phyloP scores from a whole-genome alignment of 1,140 invertebrate species.

The Venturia canescens region DNA sequence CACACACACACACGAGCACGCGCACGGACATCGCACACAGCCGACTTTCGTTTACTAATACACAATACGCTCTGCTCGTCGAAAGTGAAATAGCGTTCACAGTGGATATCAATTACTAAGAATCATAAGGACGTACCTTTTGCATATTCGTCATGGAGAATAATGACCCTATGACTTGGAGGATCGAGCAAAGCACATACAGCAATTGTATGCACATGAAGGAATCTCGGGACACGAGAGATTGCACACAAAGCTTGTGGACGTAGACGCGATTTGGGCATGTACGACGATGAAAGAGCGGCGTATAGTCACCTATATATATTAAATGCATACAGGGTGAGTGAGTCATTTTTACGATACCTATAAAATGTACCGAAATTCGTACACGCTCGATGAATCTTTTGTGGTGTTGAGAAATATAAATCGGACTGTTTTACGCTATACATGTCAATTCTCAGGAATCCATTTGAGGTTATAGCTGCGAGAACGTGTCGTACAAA shows the following conservation, averaged over 20 bases:
- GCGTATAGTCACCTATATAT: background rate
- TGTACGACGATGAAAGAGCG: constrained; percentile 2
- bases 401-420: too few relatives aligned
- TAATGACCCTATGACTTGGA: background rate
- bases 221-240: background rate
- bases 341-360: too few relatives aligned
- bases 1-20: too few relatives aligned
- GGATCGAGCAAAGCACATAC: background rate
- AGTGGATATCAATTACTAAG: background rate
- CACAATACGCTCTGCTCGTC: background rate
- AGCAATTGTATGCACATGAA: constrained; percentile 2
- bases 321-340: background rate
- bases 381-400: too few relatives aligned
- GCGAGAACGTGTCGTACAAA: too few relatives aligned
- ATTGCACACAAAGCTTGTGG: constrained; percentile 8
- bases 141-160: background rate
- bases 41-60: background rate
- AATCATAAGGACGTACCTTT: background rate
- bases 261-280: constrained; percentile 14
- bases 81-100: constrained; percentile 1
- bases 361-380: too few relatives aligned
- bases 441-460: too few relatives aligned
- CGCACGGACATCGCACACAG: too few relatives aligned
- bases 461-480: too few relatives aligned
- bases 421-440: too few relatives aligned